Conservation (phyloP, 1,140 invertebrate species). For the Drosophila sechellia region DNA sequence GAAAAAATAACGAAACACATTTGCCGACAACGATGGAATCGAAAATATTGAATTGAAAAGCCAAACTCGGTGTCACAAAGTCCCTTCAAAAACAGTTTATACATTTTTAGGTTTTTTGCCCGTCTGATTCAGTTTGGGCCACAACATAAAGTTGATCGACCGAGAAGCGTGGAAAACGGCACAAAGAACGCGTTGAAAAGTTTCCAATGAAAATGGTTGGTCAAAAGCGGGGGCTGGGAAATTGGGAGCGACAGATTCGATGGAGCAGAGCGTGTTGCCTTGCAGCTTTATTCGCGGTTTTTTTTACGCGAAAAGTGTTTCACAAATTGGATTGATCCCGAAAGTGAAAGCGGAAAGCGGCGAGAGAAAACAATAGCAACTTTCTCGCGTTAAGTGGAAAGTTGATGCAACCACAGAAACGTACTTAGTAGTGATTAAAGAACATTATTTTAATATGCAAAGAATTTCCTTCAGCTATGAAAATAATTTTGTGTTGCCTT, state of each 20-base stretch:
- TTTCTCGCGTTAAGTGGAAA: constrained; percentile 28
- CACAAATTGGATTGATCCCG: constrained; percentile 44
- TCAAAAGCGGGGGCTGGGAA: not conserved
- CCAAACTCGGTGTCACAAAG: constrained; percentile 11
- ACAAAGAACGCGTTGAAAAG: constrained; percentile 40
- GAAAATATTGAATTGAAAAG: constrained; percentile 71
- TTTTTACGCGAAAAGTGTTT: constrained; percentile 53
- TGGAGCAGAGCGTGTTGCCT: constrained; percentile 48
- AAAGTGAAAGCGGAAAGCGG: constrained; percentile 26
- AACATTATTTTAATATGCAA: constrained; percentile 7
- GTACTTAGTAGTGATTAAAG: constrained; percentile 19
- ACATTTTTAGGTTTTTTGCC: constrained; percentile 57
- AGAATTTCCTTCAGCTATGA: not conserved
- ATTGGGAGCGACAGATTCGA: constrained; percentile 28
- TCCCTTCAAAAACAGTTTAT: constrained; percentile 51
- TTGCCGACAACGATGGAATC: constrained; percentile 70
- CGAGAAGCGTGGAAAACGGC: constrained; percentile 18
- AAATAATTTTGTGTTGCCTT: not conserved
- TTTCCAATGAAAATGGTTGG: constrained; percentile 44
- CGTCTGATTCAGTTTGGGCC: constrained; percentile 39
- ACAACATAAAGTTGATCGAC: constrained; percentile 42
- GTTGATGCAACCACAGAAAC: constrained; percentile 5
- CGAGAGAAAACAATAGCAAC: constrained; percentile 32
- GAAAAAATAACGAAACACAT: constrained; percentile 52
- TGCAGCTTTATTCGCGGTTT: constrained; percentile 54